Conservation (phyloP, 2,113 vertebrate species). For the Poeciliopsis prolifica region DNA sequence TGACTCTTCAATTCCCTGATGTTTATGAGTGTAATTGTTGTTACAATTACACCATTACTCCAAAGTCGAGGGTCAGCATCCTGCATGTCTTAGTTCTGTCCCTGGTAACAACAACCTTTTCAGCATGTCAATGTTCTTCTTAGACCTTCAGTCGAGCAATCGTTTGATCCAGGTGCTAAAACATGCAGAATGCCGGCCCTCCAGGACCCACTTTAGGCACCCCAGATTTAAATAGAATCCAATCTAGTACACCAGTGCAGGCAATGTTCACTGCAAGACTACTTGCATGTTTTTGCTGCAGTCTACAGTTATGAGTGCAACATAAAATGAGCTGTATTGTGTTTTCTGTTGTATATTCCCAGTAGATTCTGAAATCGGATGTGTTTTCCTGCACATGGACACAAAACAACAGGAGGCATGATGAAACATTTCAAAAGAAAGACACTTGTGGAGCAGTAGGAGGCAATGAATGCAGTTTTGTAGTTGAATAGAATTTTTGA, state of each 20-base stretch:
- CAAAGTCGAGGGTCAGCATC: no score
- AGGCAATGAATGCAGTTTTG: neutral
- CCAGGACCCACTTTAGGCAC: no score
- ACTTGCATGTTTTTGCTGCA: neutral
- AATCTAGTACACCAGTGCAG: neutral
- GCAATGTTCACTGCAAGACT: slow-evolving; percentile 2
- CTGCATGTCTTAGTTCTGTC: no score
- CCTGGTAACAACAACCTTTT: no score
- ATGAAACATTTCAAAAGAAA: slow-evolving; percentile 26
- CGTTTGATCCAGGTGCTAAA: no score
- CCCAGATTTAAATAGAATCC: neutral
- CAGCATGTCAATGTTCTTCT: no score
- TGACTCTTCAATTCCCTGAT: slow-evolving; percentile 18
- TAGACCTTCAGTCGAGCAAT: no score
- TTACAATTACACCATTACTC: slow-evolving; percentile 1
- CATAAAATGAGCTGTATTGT: neutral
- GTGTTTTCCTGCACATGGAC: neutral
- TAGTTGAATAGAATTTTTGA: neutral
- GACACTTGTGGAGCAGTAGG: neutral
- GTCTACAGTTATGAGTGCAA: neutral
- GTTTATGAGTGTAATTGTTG: slow-evolving; percentile 30
- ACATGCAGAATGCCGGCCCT: no score
- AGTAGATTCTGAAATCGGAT: neutral
- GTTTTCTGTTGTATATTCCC: neutral
- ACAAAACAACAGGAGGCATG: slow-evolving; percentile 10